These are phyloP conservation scores for Enteromius treurensis DNA, from an alignment of 2,797 vertebrate genomes.

Conservation along the genomic window DNA sequence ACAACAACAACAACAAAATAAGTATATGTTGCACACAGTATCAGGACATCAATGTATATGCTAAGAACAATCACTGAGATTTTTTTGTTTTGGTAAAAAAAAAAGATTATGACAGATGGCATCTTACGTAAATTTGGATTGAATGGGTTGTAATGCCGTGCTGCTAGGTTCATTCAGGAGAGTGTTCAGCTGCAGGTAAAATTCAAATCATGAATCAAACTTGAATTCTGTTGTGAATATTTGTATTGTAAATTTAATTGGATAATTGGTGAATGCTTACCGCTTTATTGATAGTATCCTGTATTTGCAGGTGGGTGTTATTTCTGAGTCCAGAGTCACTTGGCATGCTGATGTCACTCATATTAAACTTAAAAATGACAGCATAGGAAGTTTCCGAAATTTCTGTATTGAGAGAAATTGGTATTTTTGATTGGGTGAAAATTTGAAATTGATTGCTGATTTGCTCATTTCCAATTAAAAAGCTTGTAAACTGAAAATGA, in stretches of 20 bases:
- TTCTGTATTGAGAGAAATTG: neutral
- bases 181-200: constrained; percentile 5
- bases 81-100: neutral
- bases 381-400: constrained; percentile 6
- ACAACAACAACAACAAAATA: neutral
- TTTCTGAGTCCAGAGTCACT: neutral
- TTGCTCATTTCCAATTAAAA: neutral
- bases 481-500: too few relatives aligned
- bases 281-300: neutral
- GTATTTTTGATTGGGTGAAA: neutral
- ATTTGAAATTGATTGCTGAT: neutral
- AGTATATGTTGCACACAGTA: neutral
- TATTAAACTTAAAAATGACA: neutral
- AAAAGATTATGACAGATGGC: neutral
- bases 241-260: neutral
- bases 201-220: neutral
- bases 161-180: neutral
- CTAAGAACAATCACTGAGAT: neutral
- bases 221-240: too few relatives aligned
- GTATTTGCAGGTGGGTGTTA: neutral
- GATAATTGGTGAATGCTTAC: neutral
- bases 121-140: neutral
- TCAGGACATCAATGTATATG: neutral
- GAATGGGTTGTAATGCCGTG: neutral
- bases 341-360: constrained; percentile 9